Conservation (phyloP, 1,140 invertebrate species). For the Plodia interpunctella region DNA sequence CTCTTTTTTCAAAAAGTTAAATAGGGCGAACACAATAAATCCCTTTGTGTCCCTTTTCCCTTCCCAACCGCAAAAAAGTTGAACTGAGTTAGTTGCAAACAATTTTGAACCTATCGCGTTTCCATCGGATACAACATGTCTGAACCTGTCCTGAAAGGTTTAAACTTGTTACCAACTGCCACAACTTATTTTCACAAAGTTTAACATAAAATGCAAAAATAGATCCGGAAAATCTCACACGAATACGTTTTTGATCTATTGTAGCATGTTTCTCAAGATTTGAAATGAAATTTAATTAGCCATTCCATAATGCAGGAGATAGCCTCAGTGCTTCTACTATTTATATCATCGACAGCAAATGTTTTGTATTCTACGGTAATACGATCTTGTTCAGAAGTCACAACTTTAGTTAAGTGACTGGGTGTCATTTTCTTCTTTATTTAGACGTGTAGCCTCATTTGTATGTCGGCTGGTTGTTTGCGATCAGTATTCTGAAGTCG, state of each 20-base stretch:
- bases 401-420: not conserved
- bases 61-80: constrained; percentile 14
- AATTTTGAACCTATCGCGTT: constrained; percentile 16
- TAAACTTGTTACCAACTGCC: constrained; percentile 21
- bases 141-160: constrained; percentile 27
- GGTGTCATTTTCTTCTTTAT: constrained; percentile 16
- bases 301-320: constrained; percentile 37
- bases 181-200: not conserved
- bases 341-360: constrained; percentile 10
- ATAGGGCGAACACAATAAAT: constrained; percentile 7
- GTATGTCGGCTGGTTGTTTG: constrained; percentile 39
- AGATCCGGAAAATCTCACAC: not conserved
- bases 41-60: constrained; percentile 4
- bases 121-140: constrained; percentile 23
- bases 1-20: not conserved
- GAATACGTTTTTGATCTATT: not conserved
- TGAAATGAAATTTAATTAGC: constrained; percentile 35
- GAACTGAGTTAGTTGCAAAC: constrained; percentile 8
- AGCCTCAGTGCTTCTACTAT: constrained; percentile 32
- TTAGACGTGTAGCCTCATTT: constrained; percentile 33
- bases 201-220: not conserved
- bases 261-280: not conserved
- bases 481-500: constrained; percentile 42
- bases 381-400: not conserved
- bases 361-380: constrained; percentile 2